Base-by-base conservation (phyloP, 2,888 invertebrate species). In the Candidula unifasciata region DNA sequence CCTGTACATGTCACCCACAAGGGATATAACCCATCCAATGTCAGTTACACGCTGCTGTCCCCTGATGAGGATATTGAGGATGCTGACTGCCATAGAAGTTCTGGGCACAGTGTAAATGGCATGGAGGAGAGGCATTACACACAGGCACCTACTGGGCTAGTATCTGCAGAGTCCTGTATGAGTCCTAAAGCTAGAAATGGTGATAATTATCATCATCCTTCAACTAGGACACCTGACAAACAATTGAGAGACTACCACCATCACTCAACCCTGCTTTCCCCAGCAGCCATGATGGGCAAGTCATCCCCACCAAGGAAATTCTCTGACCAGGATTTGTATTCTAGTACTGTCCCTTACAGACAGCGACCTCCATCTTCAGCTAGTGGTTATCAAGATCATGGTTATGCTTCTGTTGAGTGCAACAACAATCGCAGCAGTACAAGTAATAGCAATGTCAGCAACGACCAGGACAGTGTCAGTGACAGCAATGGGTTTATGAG, bases 311-410 rank as follows among this genome's bases (percentile, higher is more conserved):
- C 80, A 64, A 54, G 87, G 33, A 87, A 87, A 60, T 87, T 79
- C 76, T 87, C 88, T 16, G 88, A 87, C 80, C 86, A 85, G 76
- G 88, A 88, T 54, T 64, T 87, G 66, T 87, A 87, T 68, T 83
- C 77, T 74, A 86, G 85, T 54, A 84, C 88, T 18, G 80, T 77
- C 5, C 84, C 83, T 24, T 86, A 85, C 71, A 82, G 86, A 66
- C 86, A 85, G 76, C 85, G 54, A 6, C 82, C 33, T 35, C 77
- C 82, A 54, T 82, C 82, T 35, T 82, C 86, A 66, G 85, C 83
- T 54, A 85, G 69, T 44, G 33, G 84, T 44, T 33, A 80, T 27
- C 80, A 84, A 8, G 85, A 87, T 44, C 87, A 85, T 52, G 84
- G 82, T 3, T 87, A 87, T 64, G 64, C 87, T 54, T 85, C 85